Percentiles rank a stretch among this genome's conserved stretches.
phyloP scores from a whole-genome alignment of 2,888 invertebrate genomes.

The Drosophila colorata region DNA sequence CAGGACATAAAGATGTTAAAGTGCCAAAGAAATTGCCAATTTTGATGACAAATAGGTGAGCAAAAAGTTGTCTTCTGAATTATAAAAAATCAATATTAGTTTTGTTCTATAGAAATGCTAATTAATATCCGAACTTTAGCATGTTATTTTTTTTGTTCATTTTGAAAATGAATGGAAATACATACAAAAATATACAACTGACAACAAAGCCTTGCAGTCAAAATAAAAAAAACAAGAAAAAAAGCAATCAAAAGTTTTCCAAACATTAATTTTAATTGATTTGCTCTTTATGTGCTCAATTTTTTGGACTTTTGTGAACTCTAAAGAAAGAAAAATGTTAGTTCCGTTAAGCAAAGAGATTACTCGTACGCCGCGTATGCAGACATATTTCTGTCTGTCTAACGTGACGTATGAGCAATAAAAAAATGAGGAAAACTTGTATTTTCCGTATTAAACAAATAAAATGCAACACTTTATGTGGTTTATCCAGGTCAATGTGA shows the following conservation, averaged over 20 bases:
- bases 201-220: constrained; percentile 35
- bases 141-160: constrained; percentile 1
- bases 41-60: constrained; percentile 34
- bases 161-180: constrained; percentile 30
- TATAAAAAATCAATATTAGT: constrained; percentile 1
- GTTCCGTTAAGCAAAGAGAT: constrained; percentile 39
- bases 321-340: constrained; percentile 2
- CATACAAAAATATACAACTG: constrained; percentile 31
- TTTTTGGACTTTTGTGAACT: constrained; percentile 33
- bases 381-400: not conserved
- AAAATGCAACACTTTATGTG: constrained; percentile 24
- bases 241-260: constrained; percentile 56
- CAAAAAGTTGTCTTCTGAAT: constrained; percentile 15
- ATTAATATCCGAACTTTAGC: constrained; percentile 25
- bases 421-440: constrained; percentile 11
- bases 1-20: constrained; percentile 43
- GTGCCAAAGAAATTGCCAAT: constrained; percentile 22
- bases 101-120: constrained; percentile 38
- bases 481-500: constrained; percentile 42
- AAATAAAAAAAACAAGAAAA: constrained; percentile 5
- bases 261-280: constrained; percentile 74
- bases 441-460: constrained; percentile 26
- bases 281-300: constrained; percentile 32
- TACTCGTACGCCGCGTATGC: constrained; percentile 26
- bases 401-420: constrained; percentile 43